phyloP scores from a whole-genome alignment of 1,140 invertebrate genomes.

The Eriocheir sinensis region DNA sequence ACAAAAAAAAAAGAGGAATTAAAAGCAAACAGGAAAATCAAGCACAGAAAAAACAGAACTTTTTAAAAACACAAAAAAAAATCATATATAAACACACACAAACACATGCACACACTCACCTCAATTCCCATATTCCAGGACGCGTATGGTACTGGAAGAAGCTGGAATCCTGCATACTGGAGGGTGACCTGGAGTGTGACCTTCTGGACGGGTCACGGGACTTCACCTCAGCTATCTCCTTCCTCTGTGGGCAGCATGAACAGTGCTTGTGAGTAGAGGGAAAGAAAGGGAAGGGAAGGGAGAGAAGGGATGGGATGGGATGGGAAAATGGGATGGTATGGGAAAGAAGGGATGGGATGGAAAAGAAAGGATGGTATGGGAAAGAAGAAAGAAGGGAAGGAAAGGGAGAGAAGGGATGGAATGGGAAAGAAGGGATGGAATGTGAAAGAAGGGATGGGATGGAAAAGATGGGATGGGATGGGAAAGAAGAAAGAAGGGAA shows the following conservation, averaged over 20 bases:
- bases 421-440: no score
- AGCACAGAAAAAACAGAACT: background rate
- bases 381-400: background rate
- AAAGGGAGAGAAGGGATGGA: background rate
- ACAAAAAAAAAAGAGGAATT: background rate
- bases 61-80: background rate
- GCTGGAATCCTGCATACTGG: constrained; percentile 92
- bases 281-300: background rate
- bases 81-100: background rate
- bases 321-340: background rate
- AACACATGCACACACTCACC: background rate
- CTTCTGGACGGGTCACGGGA: constrained; percentile 86
- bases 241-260: constrained; percentile 93
- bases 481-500: no score
- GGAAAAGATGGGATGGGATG: no score
- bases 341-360: no score
- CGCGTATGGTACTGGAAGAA: constrained; percentile 84
- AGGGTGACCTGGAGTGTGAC: constrained; percentile 91
- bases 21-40: background rate
- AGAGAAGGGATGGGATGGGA: background rate
- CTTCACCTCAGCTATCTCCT: constrained; percentile 81
- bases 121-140: constrained; percentile 20
- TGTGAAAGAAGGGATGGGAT: no score
- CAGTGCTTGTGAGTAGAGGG: constrained; percentile 90
- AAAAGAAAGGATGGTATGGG: background rate